Base-by-base conservation (phyloP, 2,113 vertebrate genomes). In the Apteryx mantelli region DNA sequence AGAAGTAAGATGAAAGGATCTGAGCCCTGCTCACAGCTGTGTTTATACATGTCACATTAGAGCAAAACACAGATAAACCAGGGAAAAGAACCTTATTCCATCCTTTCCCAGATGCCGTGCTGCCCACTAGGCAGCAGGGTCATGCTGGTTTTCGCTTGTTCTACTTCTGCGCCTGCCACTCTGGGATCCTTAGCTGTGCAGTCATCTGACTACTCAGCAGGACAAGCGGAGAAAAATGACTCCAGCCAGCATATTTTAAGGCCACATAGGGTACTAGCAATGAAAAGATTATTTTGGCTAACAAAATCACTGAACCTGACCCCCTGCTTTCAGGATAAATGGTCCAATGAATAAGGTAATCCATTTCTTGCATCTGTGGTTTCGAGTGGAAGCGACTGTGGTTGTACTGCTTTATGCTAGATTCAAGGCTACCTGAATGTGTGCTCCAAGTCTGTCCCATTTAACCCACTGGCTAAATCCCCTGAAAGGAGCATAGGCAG, bases 311-410 rank as follows among this genome's bases (percentile, higher is more conserved):
- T 66, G 58, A 84, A 78, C 4, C 1, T 34, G 5, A 28, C 7
- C 1, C 5, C 6, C 17, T 75, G 2, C 7, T 85, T 88, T 75
- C 21, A 63, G 71, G 5, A 15, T 40, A 63, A 82, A 78, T 68
- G 1, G 14, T 79, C 9, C 15, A 58, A n/a, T 15, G 36, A 82
- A 34, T 3, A 68, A 4, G 7, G 61, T 44, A 32, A 70, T 60
- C 52, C 0, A 24, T 89, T 88, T 65, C 34, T 8, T 2, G 1
- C 5, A 13, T 78, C 8, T 81, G 6, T 7, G 5, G 2, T 40
- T 28, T 68, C 61, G n/a, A 63, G 70, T 66, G 40, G 38, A 89
- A 82, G 48, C 42, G 2, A 1, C 18, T 87, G 56, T 13, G 48
- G 19, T 58, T 48, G 19, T 60, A 44, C 3, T 28, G 48, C 18